Conservation (phyloP, 2,888 invertebrate species). For the Polietes domitor region DNA sequence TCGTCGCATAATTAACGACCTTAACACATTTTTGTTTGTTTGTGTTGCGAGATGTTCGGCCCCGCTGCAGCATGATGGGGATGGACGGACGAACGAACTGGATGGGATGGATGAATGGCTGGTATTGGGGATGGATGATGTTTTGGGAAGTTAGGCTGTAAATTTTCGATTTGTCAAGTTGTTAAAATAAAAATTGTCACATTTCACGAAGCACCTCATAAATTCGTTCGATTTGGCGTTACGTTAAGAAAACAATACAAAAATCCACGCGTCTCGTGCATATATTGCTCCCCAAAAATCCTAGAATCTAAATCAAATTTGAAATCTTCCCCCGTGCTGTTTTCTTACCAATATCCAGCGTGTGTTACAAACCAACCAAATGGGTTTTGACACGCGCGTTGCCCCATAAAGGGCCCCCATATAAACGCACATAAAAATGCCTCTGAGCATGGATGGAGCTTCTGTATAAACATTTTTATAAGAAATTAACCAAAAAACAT, state of each 20-base stretch:
- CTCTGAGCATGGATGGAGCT: background rate
- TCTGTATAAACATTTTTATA: background rate
- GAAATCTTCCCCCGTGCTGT: background rate
- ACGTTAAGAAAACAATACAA: background rate
- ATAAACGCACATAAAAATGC: background rate
- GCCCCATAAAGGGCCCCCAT: slow-evolving; percentile 35
- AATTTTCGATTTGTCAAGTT: slow-evolving; percentile 66
- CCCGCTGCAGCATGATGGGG: background rate
- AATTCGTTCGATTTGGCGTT: slow-evolving; percentile 37
- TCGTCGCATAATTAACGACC: slow-evolving; percentile 55
- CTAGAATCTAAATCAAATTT: slow-evolving; percentile 5
- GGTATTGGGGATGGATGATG: background rate
- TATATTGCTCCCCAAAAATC: background rate
- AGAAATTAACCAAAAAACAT: background rate
- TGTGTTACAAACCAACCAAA: slow-evolving; percentile 10
- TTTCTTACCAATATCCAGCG: no score
- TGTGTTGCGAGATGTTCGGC: background rate
- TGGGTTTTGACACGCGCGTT: slow-evolving; percentile 59
- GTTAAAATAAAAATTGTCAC: slow-evolving; percentile 62
- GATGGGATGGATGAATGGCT: no score
- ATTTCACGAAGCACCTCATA: slow-evolving; percentile 56
- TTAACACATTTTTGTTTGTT: slow-evolving; percentile 54
- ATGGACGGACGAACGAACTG: background rate
- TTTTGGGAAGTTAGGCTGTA: slow-evolving; percentile 33
- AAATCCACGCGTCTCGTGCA: background rate